Conservation (phyloP, 2,888 invertebrate genomes). For the Eulithis prunata region DNA sequence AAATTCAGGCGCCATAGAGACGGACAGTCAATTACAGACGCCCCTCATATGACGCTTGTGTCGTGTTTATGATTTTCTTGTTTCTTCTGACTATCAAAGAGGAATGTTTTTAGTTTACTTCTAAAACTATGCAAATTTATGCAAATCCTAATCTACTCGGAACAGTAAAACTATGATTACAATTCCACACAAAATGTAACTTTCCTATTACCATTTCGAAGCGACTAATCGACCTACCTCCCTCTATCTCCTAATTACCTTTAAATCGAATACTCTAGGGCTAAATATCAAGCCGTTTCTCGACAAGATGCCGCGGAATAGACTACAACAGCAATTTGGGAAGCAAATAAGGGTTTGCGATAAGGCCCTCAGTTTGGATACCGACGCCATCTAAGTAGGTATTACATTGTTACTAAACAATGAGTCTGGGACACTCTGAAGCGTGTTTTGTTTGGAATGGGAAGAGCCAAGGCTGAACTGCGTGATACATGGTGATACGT, state of each 20-base stretch:
- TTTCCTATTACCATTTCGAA: conserved; percentile 10
- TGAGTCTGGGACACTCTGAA: conserved; percentile 67
- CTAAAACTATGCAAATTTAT: too few species aligned
- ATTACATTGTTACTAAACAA: conserved; percentile 73
- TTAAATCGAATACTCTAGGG: conserved; percentile 31
- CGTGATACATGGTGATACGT: not conserved
- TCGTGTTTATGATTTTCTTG: too few species aligned
- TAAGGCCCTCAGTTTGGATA: conserved; percentile 67
- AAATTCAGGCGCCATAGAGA: too few species aligned
- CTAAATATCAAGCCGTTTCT: conserved; percentile 30
- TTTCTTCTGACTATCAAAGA: too few species aligned
- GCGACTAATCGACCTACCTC: conserved; percentile 4
- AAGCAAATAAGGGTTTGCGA: conserved; percentile 73
- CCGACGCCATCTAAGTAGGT: conserved; percentile 54
- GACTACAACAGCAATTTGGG: conserved; percentile 65
- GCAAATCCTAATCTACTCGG: not conserved
- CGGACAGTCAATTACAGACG: too few species aligned
- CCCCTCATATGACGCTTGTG: too few species aligned
- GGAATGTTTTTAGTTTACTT: too few species aligned
- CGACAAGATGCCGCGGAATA: conserved; percentile 59
- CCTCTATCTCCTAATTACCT: conserved; percentile 28
- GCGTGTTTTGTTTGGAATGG: conserved; percentile 73
- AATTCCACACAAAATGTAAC: conserved; percentile 2
- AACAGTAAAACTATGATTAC: conserved; percentile 3
- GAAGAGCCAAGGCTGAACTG: conserved; percentile 23